Evolutionary conservation across 2,797 vertebrate species (phyloP), one percentile per base, ranked within the genome.

Genomic region (Perodicticus potto): DNA sequence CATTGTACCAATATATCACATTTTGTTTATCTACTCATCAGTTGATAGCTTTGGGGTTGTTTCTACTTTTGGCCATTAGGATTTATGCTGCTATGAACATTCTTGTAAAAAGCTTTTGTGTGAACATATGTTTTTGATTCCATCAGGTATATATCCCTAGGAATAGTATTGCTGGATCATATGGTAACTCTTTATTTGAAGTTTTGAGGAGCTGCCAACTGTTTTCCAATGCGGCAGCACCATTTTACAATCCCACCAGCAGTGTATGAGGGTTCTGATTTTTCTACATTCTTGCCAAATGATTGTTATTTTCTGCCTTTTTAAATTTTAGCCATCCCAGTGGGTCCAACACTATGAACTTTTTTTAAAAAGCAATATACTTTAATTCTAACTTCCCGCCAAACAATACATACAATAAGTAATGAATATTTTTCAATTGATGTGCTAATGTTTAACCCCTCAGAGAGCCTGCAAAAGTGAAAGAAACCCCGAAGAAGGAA

Each of bases 151-250:
- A 84, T 37, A 84, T 77, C 55, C 22, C 45, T 87, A 84, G 67
- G 8, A 86, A 45, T 34, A 53, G 65, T 92, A 73, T 9, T 70
- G 49, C 43, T 84, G 29, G 49, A 57, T 92, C 84, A 88, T 65
- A 78, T 49, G 32, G 40, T 80, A 89, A 81, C 57, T 83, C 34
- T 63, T 17, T 37, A 13, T 70, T 61, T 61, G 53, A 69, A 22
- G 63, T 81, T 85, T 67, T 96, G 13, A 89, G 40, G 73, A 89
- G 34, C 14, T 86, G 59, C 70, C 61, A 93, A 82, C 45, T 89
- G n/a, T 59, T 87, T 78, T 87, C 59, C 37, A 85, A 65, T 49
- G 29, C n/a, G 37, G 57, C 86, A 40, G 10, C 2, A 61, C 37
- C 32, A 84, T 87, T 93, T 89, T 73, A 76, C 34, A 86, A 86